Evolutionary conservation across 1,140 invertebrate genomes (phyloP), one percentile per base, ranked within the genome.

Genomic region (Drosophila kohkoa): DNA sequence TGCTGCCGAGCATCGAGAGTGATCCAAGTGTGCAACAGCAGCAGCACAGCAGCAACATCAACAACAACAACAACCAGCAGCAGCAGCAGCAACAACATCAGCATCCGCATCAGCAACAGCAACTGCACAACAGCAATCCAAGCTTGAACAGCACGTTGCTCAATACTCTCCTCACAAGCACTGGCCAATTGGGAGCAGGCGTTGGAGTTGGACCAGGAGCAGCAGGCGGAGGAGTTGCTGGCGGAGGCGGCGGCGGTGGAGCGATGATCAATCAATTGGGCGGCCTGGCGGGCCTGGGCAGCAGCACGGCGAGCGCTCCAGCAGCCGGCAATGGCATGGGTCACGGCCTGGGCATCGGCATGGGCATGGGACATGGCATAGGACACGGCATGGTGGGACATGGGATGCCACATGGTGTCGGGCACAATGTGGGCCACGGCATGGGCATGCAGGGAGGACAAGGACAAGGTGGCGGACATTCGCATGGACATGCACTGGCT

Each of bases 401-500:
- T 25, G 20, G 20, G 20, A 25, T 25, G 35, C 7, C 35, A 11
- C 35, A 38, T 3, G 35, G 35, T 0, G 35, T 8, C 10, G 35
- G 35, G 0, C 35, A 38, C 1, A 3, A 38, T 38, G 35, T 38
- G 35, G 35, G 35, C 35, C 35, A 38, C 2, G 35, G 35, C 35
- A 38, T 38, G 35, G 35, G 35, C 35, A 38, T 38, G 35, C 35
- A 38, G 1, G 35, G 35, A 13, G 32, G 65, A 25, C 63, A 55
- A 8, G 68, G 55, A 8, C 62, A 67, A 5, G 70, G 62, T 13
- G 71, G 60, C 4, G 75, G 80, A 57, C 85, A 88, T 54, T 52
- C 69, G n/a, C 90, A 87, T 70, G 90, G 90, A 58, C 90, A 91
- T 55, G 75, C 81, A 2, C 30, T 92, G 51, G 75, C 90, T 1